Evolutionary conservation across 2,888 invertebrate species (phyloP).

Genomic region (Dendrolimus houi): DNA sequence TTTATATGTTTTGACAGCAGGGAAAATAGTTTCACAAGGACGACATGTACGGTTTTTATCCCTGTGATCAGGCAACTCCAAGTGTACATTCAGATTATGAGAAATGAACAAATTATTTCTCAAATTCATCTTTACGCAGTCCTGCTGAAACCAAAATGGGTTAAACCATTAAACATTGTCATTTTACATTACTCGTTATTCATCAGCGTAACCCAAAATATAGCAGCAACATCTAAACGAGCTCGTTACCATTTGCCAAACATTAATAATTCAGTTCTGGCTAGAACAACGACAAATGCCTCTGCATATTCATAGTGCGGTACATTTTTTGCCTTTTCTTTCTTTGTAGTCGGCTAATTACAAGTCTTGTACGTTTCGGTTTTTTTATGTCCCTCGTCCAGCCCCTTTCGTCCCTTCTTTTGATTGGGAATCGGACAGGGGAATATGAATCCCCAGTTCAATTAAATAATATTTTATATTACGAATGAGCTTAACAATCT

Average conservation of each 20-base stretch:
- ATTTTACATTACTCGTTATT: background rate
- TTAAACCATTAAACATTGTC: background rate
- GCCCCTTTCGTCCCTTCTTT: constrained; percentile 14
- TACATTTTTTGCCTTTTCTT: constrained; percentile 20
- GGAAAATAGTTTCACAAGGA: too few species aligned
- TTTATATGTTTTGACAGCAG: too few species aligned
- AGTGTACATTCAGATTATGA: too few species aligned
- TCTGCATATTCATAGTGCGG: constrained; percentile 25
- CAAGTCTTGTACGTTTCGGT: constrained; percentile 35
- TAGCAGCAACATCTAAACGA: background rate
- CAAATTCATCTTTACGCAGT: too few species aligned
- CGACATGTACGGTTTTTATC: too few species aligned
- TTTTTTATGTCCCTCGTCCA: constrained; percentile 17
- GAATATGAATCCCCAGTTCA: constrained; percentile 23
- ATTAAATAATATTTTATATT: constrained; percentile 39
- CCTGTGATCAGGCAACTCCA: too few species aligned
- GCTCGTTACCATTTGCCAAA: constrained; percentile 14
- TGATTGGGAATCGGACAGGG: constrained; percentile 21
- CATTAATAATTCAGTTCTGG: constrained; percentile 41
- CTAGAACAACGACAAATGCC: constrained; percentile 15
- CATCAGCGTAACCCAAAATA: background rate
- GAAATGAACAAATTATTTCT: too few species aligned
- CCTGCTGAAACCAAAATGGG: too few species aligned
- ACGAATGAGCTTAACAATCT: constrained; percentile 38
- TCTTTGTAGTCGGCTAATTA: constrained; percentile 21